phyloP scores from a whole-genome alignment of 1,140 invertebrate species.

The Goniozus legneri region DNA sequence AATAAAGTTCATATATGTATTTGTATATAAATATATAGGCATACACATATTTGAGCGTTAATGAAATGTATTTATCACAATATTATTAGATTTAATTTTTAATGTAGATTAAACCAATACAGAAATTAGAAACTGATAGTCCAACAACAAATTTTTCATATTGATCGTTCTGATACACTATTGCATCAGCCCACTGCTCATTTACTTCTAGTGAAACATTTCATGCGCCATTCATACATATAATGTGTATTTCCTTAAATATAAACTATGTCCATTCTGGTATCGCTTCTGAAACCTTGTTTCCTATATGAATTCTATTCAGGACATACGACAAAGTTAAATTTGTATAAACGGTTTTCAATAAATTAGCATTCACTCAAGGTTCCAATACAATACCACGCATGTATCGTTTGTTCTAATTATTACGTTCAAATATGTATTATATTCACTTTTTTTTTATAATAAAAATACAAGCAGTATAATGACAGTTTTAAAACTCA shows the following conservation, averaged over 20 bases:
- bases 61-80: too few relatives aligned
- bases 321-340: constrained; percentile 9
- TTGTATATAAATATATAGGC: too few relatives aligned
- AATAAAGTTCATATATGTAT: too few relatives aligned
- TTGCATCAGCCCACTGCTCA: constrained; percentile 39
- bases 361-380: constrained; percentile 33
- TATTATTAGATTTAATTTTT: too few relatives aligned
- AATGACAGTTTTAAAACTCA: constrained; percentile 49
- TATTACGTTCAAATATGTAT: constrained; percentile 20
- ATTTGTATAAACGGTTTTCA: constrained; percentile 19
- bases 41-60: too few relatives aligned
- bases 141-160: too few relatives aligned
- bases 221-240: constrained; percentile 29
- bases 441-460: constrained; percentile 22
- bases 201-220: constrained; percentile 29
- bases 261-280: constrained; percentile 30
- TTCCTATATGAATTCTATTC: constrained; percentile 16
- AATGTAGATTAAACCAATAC: too few relatives aligned
- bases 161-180: constrained; percentile 34
- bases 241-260: constrained; percentile 36
- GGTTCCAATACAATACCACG: constrained; percentile 31
- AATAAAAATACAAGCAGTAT: constrained; percentile 44
- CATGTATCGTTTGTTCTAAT: constrained; percentile 17
- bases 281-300: constrained; percentile 22
- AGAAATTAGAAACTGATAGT: too few relatives aligned